These are phyloP conservation scores for Tineola bisselliella DNA, from an alignment of 2,888 invertebrate species.

Conservation along the genomic window DNA sequence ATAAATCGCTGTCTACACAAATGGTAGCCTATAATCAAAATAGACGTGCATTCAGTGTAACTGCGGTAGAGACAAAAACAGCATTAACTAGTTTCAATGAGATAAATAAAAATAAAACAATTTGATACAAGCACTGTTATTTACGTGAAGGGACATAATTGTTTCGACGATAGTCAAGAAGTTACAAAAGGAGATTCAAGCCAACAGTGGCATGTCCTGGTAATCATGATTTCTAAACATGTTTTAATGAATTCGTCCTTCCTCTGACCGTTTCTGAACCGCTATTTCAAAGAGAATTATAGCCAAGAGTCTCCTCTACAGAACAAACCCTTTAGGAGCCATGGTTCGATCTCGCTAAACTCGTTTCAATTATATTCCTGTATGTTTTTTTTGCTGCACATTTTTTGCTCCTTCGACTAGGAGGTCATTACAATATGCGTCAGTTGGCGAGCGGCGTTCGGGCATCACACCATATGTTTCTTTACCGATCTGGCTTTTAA, in stretches of 20 bases:
- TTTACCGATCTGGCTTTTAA: conserved; percentile 32
- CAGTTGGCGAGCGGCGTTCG: conserved; percentile 50
- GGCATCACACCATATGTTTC: conserved; percentile 51
- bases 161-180: not conserved
- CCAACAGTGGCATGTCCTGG: conserved; percentile 34
- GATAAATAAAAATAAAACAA: not conserved
- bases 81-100: not conserved
- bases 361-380: conserved; percentile 57
- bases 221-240: conserved; percentile 54
- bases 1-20: conserved; percentile 1
- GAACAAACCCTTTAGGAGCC: conserved; percentile 60
- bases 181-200: conserved; percentile 39
- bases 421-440: conserved; percentile 52
- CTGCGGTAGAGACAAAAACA: not conserved
- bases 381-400: conserved; percentile 41
- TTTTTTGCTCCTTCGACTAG: conserved; percentile 26
- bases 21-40: not conserved
- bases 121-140: not conserved
- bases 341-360: conserved; percentile 56
- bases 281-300: conserved; percentile 61
- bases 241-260: conserved; percentile 60
- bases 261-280: conserved; percentile 43
- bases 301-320: conserved; percentile 50
- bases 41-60: not conserved
- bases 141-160: not conserved